Conservation (phyloP, 1,140 invertebrate genomes). For the Drosophila melanogaster region DNA sequence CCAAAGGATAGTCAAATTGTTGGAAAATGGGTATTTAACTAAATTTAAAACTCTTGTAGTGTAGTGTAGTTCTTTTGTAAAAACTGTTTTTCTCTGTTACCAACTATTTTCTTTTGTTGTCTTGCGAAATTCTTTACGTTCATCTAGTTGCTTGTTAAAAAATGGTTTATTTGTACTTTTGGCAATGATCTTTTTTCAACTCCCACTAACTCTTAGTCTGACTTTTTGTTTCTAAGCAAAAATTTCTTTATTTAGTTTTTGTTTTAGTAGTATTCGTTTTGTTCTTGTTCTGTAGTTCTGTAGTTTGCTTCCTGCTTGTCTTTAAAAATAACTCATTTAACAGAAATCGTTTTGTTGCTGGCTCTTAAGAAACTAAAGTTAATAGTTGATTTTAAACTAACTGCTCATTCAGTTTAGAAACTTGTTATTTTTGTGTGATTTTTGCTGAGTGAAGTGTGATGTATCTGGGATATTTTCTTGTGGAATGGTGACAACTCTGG, state of each 20-base stretch:
- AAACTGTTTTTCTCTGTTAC: conserved; percentile 58
- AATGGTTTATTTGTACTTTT: conserved; percentile 83
- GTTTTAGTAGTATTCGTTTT: conserved; percentile 58
- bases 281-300: conserved; percentile 63
- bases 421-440: conserved; percentile 46
- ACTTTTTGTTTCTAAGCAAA: conserved; percentile 51
- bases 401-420: conserved; percentile 53
- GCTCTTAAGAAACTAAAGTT: conserved; percentile 66
- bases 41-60: conserved; percentile 27
- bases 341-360: conserved; percentile 51
- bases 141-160: conserved; percentile 75
- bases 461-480: conserved; percentile 29
- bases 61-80: conserved; percentile 50
- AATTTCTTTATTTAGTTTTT: conserved; percentile 56
- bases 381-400: conserved; percentile 59
- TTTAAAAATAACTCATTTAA: conserved; percentile 72
- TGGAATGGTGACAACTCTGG: conserved; percentile 52
- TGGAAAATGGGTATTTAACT: conserved; percentile 27
- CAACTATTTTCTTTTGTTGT: conserved; percentile 67
- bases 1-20: conserved; percentile 67
- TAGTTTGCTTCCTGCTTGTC: conserved; percentile 54
- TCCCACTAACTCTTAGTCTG: conserved; percentile 55
- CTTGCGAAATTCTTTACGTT: conserved; percentile 76
- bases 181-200: conserved; percentile 74
- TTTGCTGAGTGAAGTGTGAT: conserved; percentile 48